Evolutionary conservation across 2,888 invertebrate species (phyloP).

Genomic region (Parapristionchus giblindavisi): DNA sequence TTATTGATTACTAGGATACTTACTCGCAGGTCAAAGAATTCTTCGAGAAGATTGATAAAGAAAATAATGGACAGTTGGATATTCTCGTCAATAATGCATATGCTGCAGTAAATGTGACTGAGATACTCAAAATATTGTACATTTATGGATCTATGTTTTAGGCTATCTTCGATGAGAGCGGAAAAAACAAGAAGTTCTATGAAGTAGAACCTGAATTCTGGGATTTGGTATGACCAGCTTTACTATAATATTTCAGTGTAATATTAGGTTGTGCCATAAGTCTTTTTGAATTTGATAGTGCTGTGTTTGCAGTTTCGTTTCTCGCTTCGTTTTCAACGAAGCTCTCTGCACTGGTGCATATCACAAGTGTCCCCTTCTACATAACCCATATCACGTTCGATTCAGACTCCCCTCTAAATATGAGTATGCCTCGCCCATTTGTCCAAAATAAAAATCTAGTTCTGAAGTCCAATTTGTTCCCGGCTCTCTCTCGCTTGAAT

Average conservation of each 20-base stretch:
- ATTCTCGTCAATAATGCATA: conserved; percentile 59
- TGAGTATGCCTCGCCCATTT: too few species aligned
- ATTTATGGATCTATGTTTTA: conserved; percentile 34
- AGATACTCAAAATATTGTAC: neutral
- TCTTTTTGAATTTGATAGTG: too few species aligned
- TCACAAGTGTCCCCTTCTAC: too few species aligned
- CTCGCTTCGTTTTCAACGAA: too few species aligned
- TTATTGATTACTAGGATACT: neutral
- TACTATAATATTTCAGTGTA: conserved; percentile 44
- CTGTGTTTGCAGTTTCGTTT: too few species aligned
- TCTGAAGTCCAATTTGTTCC: too few species aligned
- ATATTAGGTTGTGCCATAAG: too few species aligned
- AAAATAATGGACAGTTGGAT: conserved; percentile 41
- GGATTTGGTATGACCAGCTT: conserved; percentile 69
- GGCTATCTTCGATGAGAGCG: conserved; percentile 52
- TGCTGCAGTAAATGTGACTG: conserved; percentile 46
- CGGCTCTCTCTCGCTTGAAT: too few species aligned
- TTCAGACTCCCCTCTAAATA: too few species aligned
- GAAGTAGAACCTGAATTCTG: conserved; percentile 69
- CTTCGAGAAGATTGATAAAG: conserved; percentile 35
- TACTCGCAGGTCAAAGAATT: conserved; percentile 21
- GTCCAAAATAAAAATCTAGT: too few species aligned
- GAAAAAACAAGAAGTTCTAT: conserved; percentile 69
- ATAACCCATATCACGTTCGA: too few species aligned
- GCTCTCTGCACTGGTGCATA: too few species aligned